Conservation (phyloP, 2,797 vertebrate species). For the Xenopus petersii region DNA sequence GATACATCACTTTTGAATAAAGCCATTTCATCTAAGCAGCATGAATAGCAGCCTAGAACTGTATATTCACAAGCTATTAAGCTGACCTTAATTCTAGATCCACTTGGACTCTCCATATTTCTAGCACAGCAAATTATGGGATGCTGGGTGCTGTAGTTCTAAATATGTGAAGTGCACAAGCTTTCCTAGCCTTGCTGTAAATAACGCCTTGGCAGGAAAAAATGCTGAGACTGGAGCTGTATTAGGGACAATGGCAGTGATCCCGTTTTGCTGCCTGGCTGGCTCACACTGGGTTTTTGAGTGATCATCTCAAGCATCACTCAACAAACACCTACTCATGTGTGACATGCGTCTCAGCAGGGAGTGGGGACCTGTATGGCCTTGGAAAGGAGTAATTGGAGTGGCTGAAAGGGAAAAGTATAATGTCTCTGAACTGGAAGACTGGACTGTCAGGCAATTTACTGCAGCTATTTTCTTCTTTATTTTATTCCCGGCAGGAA, state of each 20-base stretch:
- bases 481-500: no score
- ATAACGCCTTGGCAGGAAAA: background rate
- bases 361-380: constrained; percentile 5
- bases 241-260: background rate
- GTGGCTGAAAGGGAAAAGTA: background rate
- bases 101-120: no score
- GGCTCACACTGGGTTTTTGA: constrained; percentile 10
- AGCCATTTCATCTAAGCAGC: no score
- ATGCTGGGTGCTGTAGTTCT: no score
- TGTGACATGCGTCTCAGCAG: constrained; percentile 21
- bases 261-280: constrained; percentile 17
- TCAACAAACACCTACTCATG: constrained; percentile 31
- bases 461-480: no score
- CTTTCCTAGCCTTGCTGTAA: no score
- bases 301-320: constrained; percentile 14
- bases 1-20: no score
- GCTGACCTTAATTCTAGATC: no score
- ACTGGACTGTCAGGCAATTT: background rate
- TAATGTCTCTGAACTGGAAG: background rate
- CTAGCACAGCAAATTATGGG: no score
- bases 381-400: background rate
- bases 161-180: no score
- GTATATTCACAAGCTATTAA: no score
- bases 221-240: background rate
- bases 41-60: no score